Conservation (phyloP, 2,797 vertebrate species). For the Notamacropus eugenii region DNA sequence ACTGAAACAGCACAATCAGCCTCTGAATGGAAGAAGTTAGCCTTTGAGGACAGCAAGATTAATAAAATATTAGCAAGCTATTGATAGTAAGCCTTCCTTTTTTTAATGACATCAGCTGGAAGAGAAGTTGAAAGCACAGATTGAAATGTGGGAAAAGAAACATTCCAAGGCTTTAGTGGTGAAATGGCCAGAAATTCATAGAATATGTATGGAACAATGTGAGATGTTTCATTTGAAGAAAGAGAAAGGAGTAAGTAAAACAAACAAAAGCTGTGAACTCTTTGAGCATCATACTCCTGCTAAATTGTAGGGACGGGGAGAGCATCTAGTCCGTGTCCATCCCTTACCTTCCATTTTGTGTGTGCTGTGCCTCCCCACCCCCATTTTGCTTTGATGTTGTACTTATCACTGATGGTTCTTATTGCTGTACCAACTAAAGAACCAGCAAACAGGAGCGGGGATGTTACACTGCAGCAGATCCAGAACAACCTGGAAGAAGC, state of each 20-base stretch:
- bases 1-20: neutral
- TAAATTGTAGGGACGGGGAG: neutral
- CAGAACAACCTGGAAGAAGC: slow-evolving; percentile 89
- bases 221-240: slow-evolving; percentile 89
- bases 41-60: neutral
- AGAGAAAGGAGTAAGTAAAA: slow-evolving; percentile 90
- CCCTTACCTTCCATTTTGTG: neutral
- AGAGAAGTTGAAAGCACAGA: slow-evolving; percentile 89
- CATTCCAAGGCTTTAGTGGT: slow-evolving; percentile 88
- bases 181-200: slow-evolving; percentile 92
- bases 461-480: slow-evolving; percentile 93
- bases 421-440: slow-evolving; percentile 91
- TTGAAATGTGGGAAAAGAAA: slow-evolving; percentile 90
- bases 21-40: neutral
- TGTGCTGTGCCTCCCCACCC: neutral
- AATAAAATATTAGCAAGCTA: neutral
- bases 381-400: neutral
- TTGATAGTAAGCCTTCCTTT: neutral
- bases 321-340: neutral
- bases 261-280: rapidly evolving
- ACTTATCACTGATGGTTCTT: neutral
- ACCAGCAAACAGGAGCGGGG: slow-evolving; percentile 91
- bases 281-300: neutral
- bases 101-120: slow-evolving; percentile 88
- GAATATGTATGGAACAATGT: slow-evolving; percentile 93